Evolutionary conservation across 2,888 invertebrate genomes (phyloP), one percentile per base, ranked within the genome.

Genomic region (Phorcus lineatus): DNA sequence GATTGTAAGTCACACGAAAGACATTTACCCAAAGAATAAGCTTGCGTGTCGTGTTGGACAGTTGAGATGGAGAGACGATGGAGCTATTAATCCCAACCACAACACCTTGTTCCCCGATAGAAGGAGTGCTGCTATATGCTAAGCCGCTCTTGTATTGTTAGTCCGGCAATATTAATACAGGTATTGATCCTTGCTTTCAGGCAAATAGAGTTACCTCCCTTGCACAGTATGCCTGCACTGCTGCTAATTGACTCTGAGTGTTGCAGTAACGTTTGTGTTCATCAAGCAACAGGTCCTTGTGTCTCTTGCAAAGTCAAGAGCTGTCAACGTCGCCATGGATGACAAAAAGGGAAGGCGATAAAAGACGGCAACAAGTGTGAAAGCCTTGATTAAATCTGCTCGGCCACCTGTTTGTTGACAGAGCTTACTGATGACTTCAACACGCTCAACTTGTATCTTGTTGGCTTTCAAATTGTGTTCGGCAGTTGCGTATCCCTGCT

Each of bases 181-280:
- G 31, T 70, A 70, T 70, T 70, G 70, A 70, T 70, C 70, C n/a
- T 24, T 36, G 70, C 70, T 70, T 40, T n/a, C 40, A 40, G 70
- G n/a, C 40, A 36, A 17, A 13, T 31, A 31, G 70, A 70, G 70
- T 70, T 70, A 70, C 36, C 70, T 40, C 70, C 70, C 70, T 19
- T 70, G 31, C 36, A 47, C 47, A 13, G 13, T 47, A 13, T 47
- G 47, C 47, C 13, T 47, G 47, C 47, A 47, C 47, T 11, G 13
- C 11, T 13, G 47, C 13, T 47, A 47, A 47, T 47, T 47, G 47
- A 47, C 47, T 47, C 47, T 6, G 47, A 47, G 47, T 47, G 47
- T 47, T 47, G 47, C 47, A 13, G 9, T 47, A 47, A 47, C 7
- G 47, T 11, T 4, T 47, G 13, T 47, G 47, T 47, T 47, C 47